Evolutionary conservation across 2,888 invertebrate genomes (phyloP).

Genomic region (Phaedon cochleariae): DNA sequence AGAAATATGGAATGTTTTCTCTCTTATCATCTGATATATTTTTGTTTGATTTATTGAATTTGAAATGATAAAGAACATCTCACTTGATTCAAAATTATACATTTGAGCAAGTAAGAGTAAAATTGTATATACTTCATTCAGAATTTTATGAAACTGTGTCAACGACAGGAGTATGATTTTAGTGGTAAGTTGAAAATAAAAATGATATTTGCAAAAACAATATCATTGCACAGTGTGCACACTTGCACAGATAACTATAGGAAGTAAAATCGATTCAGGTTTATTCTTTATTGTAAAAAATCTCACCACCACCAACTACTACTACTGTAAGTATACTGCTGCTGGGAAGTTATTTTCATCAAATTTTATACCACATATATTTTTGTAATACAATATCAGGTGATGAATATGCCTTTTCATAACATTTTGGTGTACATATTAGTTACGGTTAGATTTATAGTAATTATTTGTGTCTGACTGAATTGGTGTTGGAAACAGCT

Average conservation of each 20-base stretch:
- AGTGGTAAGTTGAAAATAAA: background rate
- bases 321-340: no score
- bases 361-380: constrained; percentile 46
- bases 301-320: background rate
- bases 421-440: constrained; percentile 52
- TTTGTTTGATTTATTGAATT: no score
- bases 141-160: background rate
- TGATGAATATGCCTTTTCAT: constrained; percentile 62
- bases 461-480: constrained; percentile 49
- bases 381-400: constrained; percentile 57
- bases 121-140: background rate
- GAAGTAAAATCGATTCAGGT: background rate
- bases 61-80: no score
- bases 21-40: no score
- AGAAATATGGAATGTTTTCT: no score
- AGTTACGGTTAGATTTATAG: constrained; percentile 44
- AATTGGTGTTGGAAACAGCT: constrained; percentile 55
- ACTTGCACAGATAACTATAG: no score
- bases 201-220: background rate
- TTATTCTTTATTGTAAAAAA: no score
- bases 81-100: background rate
- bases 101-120: background rate
- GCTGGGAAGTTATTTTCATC: background rate
- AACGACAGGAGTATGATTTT: no score
- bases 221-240: no score